These are phyloP conservation scores for Eledona agricola DNA, from an alignment of 2,888 invertebrate genomes.

Conservation along the genomic window DNA sequence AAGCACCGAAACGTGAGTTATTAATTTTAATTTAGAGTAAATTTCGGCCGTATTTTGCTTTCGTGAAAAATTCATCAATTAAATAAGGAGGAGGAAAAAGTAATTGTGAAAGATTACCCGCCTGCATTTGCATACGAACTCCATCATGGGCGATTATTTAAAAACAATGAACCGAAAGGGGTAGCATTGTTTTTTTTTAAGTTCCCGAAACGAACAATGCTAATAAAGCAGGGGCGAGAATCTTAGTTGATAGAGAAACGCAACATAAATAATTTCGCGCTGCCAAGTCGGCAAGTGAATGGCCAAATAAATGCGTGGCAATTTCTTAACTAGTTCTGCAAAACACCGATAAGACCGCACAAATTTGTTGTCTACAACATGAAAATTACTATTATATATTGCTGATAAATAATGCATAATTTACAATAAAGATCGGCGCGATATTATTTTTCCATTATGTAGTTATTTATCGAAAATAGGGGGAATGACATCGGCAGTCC, in stretches of 20 bases:
- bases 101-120: slow-evolving; percentile 29
- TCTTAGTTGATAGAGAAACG: slow-evolving; percentile 16
- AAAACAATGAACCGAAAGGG: slow-evolving; percentile 18
- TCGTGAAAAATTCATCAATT: slow-evolving; percentile 33
- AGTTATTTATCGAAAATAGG: slow-evolving; percentile 49
- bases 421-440: slow-evolving; percentile 43
- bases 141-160: slow-evolving; percentile 16
- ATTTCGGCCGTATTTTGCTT: slow-evolving; percentile 27
- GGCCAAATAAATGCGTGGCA: slow-evolving; percentile 27
- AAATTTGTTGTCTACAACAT: slow-evolving; percentile 33
- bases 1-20: slow-evolving; percentile 38
- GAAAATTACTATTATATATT: slow-evolving; percentile 35
- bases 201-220: too few relatives aligned
- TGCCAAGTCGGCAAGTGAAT: slow-evolving; percentile 21
- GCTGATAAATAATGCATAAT: slow-evolving; percentile 48
- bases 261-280: slow-evolving; percentile 17
- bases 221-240: too few relatives aligned
- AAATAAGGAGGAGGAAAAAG: slow-evolving; percentile 24
- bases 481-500: slow-evolving; percentile 40
- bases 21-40: slow-evolving; percentile 40
- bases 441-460: slow-evolving; percentile 56
- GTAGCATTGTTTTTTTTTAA: too few relatives aligned
- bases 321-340: slow-evolving; percentile 40
- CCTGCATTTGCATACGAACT: slow-evolving; percentile 18
- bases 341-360: slow-evolving; percentile 41